A percentile compares a stretch with the other conserved stretches of the same genome.
Conservation (phyloP, 2,888 invertebrate species). For the Cataglyphis altisquamis region DNA sequence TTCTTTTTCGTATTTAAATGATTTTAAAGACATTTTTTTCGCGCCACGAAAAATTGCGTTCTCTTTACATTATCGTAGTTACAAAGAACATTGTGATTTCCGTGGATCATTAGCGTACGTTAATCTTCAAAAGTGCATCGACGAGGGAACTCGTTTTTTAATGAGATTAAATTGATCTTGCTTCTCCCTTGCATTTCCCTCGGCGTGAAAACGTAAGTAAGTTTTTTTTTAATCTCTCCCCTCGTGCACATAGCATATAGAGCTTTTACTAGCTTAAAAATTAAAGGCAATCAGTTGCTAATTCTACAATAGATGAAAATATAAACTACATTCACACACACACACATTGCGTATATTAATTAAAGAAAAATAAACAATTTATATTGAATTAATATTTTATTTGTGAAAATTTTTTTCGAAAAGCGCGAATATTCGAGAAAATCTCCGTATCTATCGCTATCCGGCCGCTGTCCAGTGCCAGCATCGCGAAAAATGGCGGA, state of each 20-base stretch:
- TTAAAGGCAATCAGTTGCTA: neutral
- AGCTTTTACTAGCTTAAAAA: conserved; percentile 12
- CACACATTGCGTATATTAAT: neutral
- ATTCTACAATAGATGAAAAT: neutral
- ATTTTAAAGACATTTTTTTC: neutral
- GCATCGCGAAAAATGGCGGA: conserved; percentile 70
- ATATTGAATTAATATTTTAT: conserved; percentile 2
- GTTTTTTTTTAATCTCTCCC: conserved; percentile 36
- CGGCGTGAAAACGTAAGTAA: conserved; percentile 48
- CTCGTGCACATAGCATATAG: neutral
- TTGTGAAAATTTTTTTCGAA: conserved; percentile 23
- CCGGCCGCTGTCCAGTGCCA: conserved; percentile 32
- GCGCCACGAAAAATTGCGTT: neutral
- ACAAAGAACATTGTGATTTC: conserved; percentile 26
- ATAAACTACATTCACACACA: neutral
- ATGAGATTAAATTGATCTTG: conserved; percentile 62
- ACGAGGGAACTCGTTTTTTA: conserved; percentile 54
- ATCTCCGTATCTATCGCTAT: conserved; percentile 59
- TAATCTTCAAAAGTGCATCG: conserved; percentile 56
- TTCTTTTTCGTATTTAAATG: neutral
- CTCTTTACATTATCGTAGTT: neutral
- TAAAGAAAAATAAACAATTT: neutral
- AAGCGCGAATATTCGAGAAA: conserved; percentile 34
- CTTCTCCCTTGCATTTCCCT: conserved; percentile 19
- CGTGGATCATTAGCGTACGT: conserved; percentile 56